Base-by-base conservation (phyloP, 2,797 vertebrate species). In the Amniataba percoides region DNA sequence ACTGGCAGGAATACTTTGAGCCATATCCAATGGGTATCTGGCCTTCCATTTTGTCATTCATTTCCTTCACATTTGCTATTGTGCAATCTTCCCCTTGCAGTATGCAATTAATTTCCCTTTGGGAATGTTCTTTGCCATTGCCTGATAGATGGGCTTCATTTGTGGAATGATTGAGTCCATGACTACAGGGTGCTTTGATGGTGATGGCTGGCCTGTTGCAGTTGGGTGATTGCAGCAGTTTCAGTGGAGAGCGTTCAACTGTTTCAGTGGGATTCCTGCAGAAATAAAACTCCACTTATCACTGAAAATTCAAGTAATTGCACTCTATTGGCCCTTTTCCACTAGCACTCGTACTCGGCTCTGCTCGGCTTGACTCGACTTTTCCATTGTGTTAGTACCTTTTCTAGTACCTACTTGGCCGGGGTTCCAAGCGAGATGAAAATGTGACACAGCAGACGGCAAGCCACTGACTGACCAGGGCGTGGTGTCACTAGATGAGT, bases 1-100 rank as follows among this genome's bases (percentile, higher is more conserved):
- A 80, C 61, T 76, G 68, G 43, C 83, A 83, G 69, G 71, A 85
- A 57, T 56, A 85, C 60, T 39, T 78, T 3, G 80, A 79, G 8
- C 71, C 71, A 27, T 15, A 40, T 34, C 43, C 14, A 6, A 11
- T 0, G 3, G 39, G 0, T 0, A 18, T 61, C 55, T 58, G 66
- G 6, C 45, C 59, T 21, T 82, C 73, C 2, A 4, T 25, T 67
- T 68, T 2, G 0, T 51, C 62, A 19, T 15, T 23, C 4, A 12
- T 6, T 34, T 19, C 65, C 43, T 23, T 79, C 57, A 51, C 74
- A 9, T 77, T 80, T 4, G 49, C 36, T 39, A 5, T 21, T 1
- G 27, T 18, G 23, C 5, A 4, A 18, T 78, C 59, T 1, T 43
- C 40, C 18, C 7, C 49, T 23, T 19, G 70, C 23, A 10, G 10